These are phyloP conservation scores for Carduelis carduelis DNA, from an alignment of 2,797 vertebrate species.

Conservation along the genomic window DNA sequence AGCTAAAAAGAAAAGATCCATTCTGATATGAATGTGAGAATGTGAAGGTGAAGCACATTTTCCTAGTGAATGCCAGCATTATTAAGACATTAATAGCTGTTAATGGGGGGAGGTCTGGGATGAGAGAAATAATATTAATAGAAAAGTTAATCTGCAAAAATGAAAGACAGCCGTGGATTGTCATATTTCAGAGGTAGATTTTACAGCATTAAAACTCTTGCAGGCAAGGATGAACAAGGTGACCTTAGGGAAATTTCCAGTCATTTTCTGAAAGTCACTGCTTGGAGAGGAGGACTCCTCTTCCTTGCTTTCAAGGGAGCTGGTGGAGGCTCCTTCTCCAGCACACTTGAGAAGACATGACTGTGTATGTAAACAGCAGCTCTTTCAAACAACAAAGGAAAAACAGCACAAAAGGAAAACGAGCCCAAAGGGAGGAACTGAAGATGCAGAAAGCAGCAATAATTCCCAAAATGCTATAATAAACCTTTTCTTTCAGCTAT, in stretches of 20 bases:
- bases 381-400: not conserved
- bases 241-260: conserved; percentile 5
- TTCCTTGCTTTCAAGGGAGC: not conserved
- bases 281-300: not conserved
- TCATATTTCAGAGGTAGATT: not conserved
- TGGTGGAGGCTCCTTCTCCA: not conserved
- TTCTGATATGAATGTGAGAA: not conserved
- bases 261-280: not conserved
- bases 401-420: not conserved
- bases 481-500: not conserved
- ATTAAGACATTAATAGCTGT: conserved; percentile 23
- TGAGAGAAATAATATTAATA: not conserved
- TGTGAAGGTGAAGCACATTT: conserved; percentile 31
- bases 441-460: not conserved
- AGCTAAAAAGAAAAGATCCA: not conserved
- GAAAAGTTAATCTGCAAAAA: not conserved
- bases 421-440: not conserved
- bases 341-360: not conserved
- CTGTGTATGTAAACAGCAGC: not conserved
- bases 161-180: not conserved
- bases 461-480: not conserved
- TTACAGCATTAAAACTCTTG: not conserved
- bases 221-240: not conserved
- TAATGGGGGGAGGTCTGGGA: not conserved
- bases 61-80: not conserved